Base-by-base conservation (phyloP, 2,797 vertebrate genomes). In the Gymnocypris eckloni region DNA sequence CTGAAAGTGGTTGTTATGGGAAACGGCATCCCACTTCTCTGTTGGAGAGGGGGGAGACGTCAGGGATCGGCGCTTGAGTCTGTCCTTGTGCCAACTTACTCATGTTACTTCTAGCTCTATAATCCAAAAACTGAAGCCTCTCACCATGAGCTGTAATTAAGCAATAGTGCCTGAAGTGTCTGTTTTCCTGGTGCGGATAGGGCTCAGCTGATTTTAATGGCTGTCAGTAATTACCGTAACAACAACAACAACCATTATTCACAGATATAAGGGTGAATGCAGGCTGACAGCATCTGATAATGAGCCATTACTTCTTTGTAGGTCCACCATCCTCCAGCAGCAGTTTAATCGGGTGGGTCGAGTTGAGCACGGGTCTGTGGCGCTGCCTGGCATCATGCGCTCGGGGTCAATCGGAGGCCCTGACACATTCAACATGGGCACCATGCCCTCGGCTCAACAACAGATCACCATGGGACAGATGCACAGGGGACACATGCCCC, bases 401-500 rank as follows among this genome's bases (percentile, higher is more conserved):
- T 98, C 98, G 0, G 98, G 98, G 43, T 98, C 98, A 45, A 87
- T 95, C 0, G 97, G 97, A 0, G 97, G 97, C 9, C 98, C 98
- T 0, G 98, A 99, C 94, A 97, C 95, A 18, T 98, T 97, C 93
- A 99, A 99, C 52, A 15, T 97, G 75, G 98, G 98, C 88, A 96
- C 95, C 39, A 99, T 99, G 98, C 98, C 98, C 69, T 97, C 96
- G 0, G 96, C 97, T 0, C 98, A 99, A 94, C 98, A 99, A 89
- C 98, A 99, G 89, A 96, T 99, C 91, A 97, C 95, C 69, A 97
- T 94, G 0, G 98, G 98, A 54, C 98, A 99, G 92, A 99, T 99
- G 97, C 98, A 99, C 94, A 95, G 97, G 90, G 98, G 98, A 88
- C 98, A 99, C 88, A 99, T 99, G 98, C 97, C 98, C 79, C 98